Percentiles rank a stretch among this genome's conserved stretches.
Evolutionary conservation across 2,797 vertebrate genomes (phyloP).

Genomic region (Enteromius afrohamiltoni): DNA sequence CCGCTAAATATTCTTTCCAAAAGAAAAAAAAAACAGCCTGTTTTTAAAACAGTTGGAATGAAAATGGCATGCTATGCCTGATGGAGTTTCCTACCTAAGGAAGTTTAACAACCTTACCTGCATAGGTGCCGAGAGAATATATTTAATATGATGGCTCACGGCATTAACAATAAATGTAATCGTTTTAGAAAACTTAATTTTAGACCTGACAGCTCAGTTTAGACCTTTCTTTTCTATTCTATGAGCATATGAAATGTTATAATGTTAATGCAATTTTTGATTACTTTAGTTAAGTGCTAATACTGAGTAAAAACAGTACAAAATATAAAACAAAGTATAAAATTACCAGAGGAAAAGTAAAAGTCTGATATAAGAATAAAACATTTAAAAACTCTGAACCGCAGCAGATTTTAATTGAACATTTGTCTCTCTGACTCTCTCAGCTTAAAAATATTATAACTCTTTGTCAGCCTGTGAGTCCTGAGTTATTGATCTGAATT

Average conservation of each 20-base stretch:
- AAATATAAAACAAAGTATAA: not conserved
- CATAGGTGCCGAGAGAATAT: not conserved
- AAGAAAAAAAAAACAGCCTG: not conserved
- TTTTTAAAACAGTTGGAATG: constrained; percentile 12
- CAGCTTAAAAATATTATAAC: not conserved
- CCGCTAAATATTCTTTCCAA: not conserved
- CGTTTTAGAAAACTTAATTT: not conserved
- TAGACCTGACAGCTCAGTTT: not conserved
- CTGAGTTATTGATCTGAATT: not conserved
- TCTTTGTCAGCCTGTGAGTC: not conserved
- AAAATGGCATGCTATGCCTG: not conserved
- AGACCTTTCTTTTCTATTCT: not conserved
- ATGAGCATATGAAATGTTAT: not conserved
- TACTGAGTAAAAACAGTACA: not conserved
- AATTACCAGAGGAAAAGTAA: not conserved
- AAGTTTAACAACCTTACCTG: not conserved
- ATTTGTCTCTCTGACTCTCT: not conserved
- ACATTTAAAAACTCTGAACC: not conserved
- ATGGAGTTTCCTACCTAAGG: not conserved
- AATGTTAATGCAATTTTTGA: not conserved
- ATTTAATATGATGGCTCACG: not conserved
- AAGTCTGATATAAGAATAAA: not conserved
- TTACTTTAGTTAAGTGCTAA: not conserved
- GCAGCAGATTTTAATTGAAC: too few relatives aligned
- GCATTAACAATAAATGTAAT: not conserved